Evolutionary conservation across 2,797 vertebrate species (phyloP).

Genomic region (Rhabdomys pumilio): DNA sequence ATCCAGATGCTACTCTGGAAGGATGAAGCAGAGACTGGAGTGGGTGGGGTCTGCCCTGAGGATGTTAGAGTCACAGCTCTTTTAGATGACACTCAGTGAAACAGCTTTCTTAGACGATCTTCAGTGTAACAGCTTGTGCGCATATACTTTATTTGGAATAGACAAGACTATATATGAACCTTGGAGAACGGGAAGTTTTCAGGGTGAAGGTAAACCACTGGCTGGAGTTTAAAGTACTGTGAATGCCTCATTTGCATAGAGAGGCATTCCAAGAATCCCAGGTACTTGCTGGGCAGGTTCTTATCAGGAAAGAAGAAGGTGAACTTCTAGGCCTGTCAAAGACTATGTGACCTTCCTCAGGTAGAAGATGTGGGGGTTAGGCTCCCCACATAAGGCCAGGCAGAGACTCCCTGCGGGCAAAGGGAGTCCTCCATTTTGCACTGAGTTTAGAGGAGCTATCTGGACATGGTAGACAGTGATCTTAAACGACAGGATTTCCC

Average conservation of each 20-base stretch:
- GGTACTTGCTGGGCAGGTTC: background rate
- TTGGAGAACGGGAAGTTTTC: background rate
- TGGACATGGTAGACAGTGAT: background rate
- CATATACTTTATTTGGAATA: background rate
- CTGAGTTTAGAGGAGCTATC: background rate
- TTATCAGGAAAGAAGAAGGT: background rate
- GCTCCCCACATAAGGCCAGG: background rate
- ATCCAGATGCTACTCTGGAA: too few relatives aligned
- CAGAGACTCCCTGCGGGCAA: too few relatives aligned
- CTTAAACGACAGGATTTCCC: background rate
- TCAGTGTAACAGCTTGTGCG: background rate
- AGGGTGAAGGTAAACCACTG: background rate
- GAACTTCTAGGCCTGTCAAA: background rate
- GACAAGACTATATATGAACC: background rate
- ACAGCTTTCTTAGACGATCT: background rate
- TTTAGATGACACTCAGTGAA: background rate
- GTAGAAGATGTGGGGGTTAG: background rate
- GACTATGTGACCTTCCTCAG: background rate
- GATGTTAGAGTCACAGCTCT: background rate
- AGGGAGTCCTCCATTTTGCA: background rate
- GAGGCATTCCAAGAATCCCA: background rate
- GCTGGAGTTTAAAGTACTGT: background rate
- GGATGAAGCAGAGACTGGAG: too few relatives aligned
- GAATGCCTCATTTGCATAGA: background rate
- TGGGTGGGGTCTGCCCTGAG: background rate